A percentile compares a stretch with the other conserved stretches of the same genome.
These are phyloP conservation scores for Liopterus haemorrhoidalis DNA, from an alignment of 2,888 invertebrate genomes.

Conservation along the genomic window DNA sequence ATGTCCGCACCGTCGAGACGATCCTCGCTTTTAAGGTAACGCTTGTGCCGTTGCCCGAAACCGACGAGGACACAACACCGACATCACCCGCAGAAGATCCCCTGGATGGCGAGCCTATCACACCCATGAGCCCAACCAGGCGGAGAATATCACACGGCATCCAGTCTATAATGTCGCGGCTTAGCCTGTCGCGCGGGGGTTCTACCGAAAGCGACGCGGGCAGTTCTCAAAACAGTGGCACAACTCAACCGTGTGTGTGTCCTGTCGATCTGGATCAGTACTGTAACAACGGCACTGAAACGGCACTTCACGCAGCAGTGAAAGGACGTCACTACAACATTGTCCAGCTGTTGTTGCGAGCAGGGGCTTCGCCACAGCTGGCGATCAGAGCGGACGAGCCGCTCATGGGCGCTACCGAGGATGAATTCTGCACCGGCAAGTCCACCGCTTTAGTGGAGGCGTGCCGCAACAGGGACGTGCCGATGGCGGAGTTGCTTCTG, in stretches of 20 bases:
- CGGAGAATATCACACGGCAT: conserved; percentile 80
- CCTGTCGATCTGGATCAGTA: conserved; percentile 70
- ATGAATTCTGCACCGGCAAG: conserved; percentile 46
- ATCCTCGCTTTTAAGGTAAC: too few species aligned
- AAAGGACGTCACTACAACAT: conserved; percentile 70
- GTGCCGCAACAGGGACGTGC: conserved; percentile 59
- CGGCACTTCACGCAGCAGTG: conserved; percentile 76
- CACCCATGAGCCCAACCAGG: conserved; percentile 53
- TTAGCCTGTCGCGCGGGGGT: conserved; percentile 60
- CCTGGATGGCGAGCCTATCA: too few species aligned
- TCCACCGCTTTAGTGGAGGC: conserved; percentile 63
- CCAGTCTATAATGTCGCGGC: conserved; percentile 78
- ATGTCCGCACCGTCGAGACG: conserved; percentile 70
- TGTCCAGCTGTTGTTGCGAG: conserved; percentile 60
- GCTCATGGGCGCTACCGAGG: conserved; percentile 47
- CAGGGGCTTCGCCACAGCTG: conserved; percentile 79
- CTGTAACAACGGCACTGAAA: conserved; percentile 72
- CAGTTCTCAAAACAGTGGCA: conserved; percentile 17
- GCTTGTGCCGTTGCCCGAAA: too few species aligned
- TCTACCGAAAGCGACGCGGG: conserved; percentile 43
- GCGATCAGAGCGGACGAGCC: conserved; percentile 48
- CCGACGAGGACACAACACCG: too few species aligned
- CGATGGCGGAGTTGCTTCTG: conserved; percentile 71
- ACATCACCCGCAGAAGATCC: too few species aligned
- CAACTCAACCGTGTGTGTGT: conserved; percentile 51